Conservation (phyloP, 2,113 vertebrate species). For the Neofelis nebulosa region DNA sequence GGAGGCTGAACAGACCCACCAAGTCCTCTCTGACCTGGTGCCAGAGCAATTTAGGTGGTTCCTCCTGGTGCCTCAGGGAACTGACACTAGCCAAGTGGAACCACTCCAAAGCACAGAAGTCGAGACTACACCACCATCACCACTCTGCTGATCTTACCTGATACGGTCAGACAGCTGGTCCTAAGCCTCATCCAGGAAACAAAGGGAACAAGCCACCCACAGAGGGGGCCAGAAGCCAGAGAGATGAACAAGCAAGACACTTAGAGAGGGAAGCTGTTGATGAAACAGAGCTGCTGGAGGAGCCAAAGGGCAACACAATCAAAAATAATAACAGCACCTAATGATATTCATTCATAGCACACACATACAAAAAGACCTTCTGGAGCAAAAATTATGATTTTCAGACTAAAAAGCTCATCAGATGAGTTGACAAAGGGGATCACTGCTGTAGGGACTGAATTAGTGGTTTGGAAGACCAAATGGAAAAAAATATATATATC, state of each 20-base stretch:
- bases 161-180: not conserved
- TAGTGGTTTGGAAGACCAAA: conserved; percentile 4
- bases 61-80: not conserved
- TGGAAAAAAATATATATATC: not conserved
- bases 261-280: not conserved
- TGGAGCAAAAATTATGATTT: conserved; percentile 35
- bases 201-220: not conserved
- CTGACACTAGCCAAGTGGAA: not conserved
- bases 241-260: not conserved
- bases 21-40: not conserved
- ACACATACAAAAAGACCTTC: not conserved
- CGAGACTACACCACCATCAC: not conserved
- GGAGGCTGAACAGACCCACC: not conserved
- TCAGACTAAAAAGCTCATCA: conserved; percentile 8
- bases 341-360: not conserved
- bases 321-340: not conserved
- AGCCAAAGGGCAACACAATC: not conserved
- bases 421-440: conserved; percentile 5
- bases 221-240: not conserved
- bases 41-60: not conserved
- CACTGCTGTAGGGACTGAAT: conserved; percentile 24
- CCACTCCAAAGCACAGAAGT: not conserved
- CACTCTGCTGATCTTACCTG: not conserved
- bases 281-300: not conserved
- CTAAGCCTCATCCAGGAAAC: not conserved